These are phyloP conservation scores for Tetanocera ferruginea DNA, from an alignment of 2,888 invertebrate genomes.

Conservation along the genomic window DNA sequence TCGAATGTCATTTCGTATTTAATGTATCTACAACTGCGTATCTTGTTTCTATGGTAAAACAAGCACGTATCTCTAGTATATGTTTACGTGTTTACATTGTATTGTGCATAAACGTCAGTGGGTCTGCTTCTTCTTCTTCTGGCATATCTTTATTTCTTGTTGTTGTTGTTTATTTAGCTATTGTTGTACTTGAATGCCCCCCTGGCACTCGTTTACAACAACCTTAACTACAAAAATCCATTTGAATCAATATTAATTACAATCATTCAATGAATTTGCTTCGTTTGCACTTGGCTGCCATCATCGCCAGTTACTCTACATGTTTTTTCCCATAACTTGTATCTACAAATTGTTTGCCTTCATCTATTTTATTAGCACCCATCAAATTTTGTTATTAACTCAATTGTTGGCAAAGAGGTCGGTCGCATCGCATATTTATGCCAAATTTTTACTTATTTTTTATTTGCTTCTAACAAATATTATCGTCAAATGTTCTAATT, in stretches of 20 bases:
- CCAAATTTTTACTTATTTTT: too few species aligned
- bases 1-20: constrained; percentile 24
- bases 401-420: neutral
- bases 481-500: too few species aligned
- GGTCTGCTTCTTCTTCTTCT: neutral
- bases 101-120: neutral
- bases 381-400: neutral
- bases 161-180: neutral
- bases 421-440: too few species aligned
- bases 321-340: too few species aligned
- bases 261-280: constrained; percentile 37
- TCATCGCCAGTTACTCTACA: neutral
- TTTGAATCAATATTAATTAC: constrained; percentile 45
- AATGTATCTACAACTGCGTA: constrained; percentile 12
- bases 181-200: constrained; percentile 21
- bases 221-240: constrained; percentile 24
- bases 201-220: constrained; percentile 17
- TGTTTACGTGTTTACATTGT: neutral
- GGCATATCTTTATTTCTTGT: neutral
- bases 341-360: neutral
- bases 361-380: neutral
- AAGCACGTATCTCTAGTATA: constrained; percentile 11
- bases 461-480: too few species aligned
- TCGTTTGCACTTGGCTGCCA: neutral
- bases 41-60: constrained; percentile 2